Evolutionary conservation across 2,797 vertebrate genomes (phyloP).

Genomic region (Sciurus vulgaris): DNA sequence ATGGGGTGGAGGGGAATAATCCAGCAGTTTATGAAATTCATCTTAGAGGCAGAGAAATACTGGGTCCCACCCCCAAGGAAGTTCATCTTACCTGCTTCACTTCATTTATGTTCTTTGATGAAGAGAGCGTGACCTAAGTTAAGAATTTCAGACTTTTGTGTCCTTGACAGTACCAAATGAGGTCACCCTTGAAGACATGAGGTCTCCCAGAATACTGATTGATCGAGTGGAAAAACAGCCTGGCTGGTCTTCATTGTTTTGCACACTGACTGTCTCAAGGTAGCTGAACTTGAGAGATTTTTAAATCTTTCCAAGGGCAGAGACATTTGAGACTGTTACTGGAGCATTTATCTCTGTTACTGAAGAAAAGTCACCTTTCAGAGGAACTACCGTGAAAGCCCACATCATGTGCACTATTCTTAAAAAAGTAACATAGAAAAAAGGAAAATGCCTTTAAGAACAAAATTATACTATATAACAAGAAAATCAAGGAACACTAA

Average conservation of each 20-base stretch:
- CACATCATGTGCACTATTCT: not conserved
- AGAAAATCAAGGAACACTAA: constrained; percentile 49
- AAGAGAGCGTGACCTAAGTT: not conserved
- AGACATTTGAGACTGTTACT: constrained; percentile 67
- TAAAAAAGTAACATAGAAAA: constrained; percentile 6
- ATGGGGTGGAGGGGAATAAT: not conserved
- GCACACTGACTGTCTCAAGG: constrained; percentile 55
- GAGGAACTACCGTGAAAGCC: constrained; percentile 14
- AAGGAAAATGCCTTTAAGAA: constrained; percentile 59
- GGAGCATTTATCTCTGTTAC: constrained; percentile 76
- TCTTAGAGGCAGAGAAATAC: not conserved
- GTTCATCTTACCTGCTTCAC: not conserved
- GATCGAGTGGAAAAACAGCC: constrained; percentile 3
- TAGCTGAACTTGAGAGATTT: constrained; percentile 69
- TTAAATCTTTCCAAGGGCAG: constrained; percentile 76
- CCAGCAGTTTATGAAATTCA: not conserved
- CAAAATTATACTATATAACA: constrained; percentile 30
- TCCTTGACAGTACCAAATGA: constrained; percentile 22
- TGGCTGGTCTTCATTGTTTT: constrained; percentile 62
- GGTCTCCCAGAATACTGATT: constrained; percentile 31
- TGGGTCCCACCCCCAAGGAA: not conserved
- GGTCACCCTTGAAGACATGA: constrained; percentile 51
- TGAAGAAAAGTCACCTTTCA: constrained; percentile 77
- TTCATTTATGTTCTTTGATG: not conserved
- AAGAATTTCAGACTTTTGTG: constrained; percentile 22